Evolutionary conservation across 2,888 invertebrate species (phyloP).

Genomic region (Germaria angustata): DNA sequence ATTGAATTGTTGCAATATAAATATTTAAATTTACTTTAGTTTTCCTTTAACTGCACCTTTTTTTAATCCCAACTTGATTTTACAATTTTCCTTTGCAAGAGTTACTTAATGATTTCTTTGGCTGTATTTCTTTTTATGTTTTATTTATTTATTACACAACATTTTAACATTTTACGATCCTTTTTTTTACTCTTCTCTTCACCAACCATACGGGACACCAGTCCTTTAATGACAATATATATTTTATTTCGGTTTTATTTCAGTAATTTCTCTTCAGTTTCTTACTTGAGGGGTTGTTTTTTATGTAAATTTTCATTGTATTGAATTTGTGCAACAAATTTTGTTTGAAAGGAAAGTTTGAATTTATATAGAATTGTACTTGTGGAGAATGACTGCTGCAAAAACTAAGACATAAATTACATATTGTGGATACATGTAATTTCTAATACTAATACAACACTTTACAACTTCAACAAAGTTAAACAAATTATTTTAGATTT

Average conservation of each 20-base stretch:
- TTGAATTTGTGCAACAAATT: constrained; percentile 51
- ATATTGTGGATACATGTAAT: background rate
- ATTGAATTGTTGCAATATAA: too few species aligned
- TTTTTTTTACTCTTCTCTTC: background rate
- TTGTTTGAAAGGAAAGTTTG: constrained; percentile 35
- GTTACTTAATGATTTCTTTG: background rate
- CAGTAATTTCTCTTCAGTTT: background rate
- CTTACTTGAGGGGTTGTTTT: background rate
- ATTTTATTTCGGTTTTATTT: constrained; percentile 17
- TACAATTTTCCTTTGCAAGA: too few species aligned
- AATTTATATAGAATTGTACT: constrained; percentile 31
- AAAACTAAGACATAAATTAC: background rate
- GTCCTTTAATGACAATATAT: constrained; percentile 37
- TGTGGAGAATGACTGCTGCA: background rate
- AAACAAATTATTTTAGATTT: constrained; percentile 27
- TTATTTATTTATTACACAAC: background rate
- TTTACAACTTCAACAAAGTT: constrained; percentile 34
- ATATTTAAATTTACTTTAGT: too few species aligned
- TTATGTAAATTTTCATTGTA: constrained; percentile 15
- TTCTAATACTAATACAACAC: constrained; percentile 17
- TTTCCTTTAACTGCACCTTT: too few species aligned
- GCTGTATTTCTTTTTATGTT: background rate
- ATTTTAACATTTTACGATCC: background rate
- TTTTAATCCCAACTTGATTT: too few species aligned
- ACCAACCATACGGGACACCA: constrained; percentile 40